Evolutionary conservation across 2,888 invertebrate genomes (phyloP).

Genomic region (Tridacna crocea): DNA sequence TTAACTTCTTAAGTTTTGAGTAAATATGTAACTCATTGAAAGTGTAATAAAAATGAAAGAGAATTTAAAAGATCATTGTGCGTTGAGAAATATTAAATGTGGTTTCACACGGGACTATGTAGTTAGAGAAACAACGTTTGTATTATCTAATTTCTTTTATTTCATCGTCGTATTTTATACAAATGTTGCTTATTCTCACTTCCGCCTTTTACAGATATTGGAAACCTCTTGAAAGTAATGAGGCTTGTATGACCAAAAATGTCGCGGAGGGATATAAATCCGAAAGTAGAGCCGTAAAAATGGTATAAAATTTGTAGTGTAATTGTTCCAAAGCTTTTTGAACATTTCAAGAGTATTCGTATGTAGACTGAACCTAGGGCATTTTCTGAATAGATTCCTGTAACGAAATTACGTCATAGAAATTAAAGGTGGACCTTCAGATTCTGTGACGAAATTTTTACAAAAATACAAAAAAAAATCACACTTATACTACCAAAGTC

Average conservation of each 20-base stretch:
- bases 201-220: constrained; percentile 4
- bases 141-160: constrained; percentile 7
- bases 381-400: too few relatives aligned
- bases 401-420: too few relatives aligned
- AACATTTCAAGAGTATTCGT: constrained; percentile 41
- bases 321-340: constrained; percentile 32
- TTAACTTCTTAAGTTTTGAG: too few relatives aligned
- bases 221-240: constrained; percentile 1
- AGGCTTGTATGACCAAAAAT: constrained; percentile 28
- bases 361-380: neutral
- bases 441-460: too few relatives aligned
- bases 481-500: too few relatives aligned
- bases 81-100: neutral
- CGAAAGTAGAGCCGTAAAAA: constrained; percentile 35
- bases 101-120: constrained; percentile 15
- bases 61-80: neutral
- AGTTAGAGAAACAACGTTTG: constrained; percentile 3
- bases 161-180: neutral
- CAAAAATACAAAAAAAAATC: too few relatives aligned
- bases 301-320: constrained; percentile 27
- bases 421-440: too few relatives aligned
- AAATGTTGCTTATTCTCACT: neutral
- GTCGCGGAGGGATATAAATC: constrained; percentile 42
- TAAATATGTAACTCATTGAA: constrained; percentile 15
- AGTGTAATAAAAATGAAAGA: constrained; percentile 13